Evolutionary conservation across 64 coral and sea anemone genomes (phyloP), one percentile per base, ranked within the genome.

Genomic region (Actinia tenebrosa): DNA sequence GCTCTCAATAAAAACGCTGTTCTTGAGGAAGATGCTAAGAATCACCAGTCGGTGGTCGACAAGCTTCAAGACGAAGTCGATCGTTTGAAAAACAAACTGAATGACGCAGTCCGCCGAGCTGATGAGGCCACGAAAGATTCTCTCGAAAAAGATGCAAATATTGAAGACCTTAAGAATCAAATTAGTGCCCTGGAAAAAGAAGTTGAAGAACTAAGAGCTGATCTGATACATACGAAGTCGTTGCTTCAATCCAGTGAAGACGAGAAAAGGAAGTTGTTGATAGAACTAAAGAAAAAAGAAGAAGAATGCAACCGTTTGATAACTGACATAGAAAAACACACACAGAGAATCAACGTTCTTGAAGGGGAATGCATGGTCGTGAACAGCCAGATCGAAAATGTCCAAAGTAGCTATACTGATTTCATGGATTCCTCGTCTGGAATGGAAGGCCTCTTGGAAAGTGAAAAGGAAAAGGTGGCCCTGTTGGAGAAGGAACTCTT

Each of bases 11-110:
- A 84, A 64, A 88, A 87, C 27, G 83, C 88, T 45, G 94, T 93
- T 45, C 81, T 97, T 14, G 94, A 90, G 64, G 94, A 97, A 88
- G 94, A 97, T 64, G 79, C 94, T 52, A 97, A 97, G 63, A 87
- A 84, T 45, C 94, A 97, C 80, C 82, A 90, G 20, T 58, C 88
- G 5, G 86, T 88, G 47, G 94, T 97, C 22, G 80, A 78, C 47
- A 97, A 97, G 46, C 84, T 97, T 4, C 91, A 90, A 83, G 94
- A 97, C 56, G 94, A 97, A 19, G 85, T 97, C 11, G 89, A 90
- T 10, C 94, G 91, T 27, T 84, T 97, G 19, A 93, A 97, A 69
- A 87, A 87, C 20, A 87, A 85, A 50, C 86, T 97, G 17, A 84
- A 84, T 58, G 94, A 97, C 45, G 88, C 92, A 61, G 78, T 93